phyloP scores from a whole-genome alignment of 2,113 vertebrate species.

The Sceloporus undulatus region DNA sequence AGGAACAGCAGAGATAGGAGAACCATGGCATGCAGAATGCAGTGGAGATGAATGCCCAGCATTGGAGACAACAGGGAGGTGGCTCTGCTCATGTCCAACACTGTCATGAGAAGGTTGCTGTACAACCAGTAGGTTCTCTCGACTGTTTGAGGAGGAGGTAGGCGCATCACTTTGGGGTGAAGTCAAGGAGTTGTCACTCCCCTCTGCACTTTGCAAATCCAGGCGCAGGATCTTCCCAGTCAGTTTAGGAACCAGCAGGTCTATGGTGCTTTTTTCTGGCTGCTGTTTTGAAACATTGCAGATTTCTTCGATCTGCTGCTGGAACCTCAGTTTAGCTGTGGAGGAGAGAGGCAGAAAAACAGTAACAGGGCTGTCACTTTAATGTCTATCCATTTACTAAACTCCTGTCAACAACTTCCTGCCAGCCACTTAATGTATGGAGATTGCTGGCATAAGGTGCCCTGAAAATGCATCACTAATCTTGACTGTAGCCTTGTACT shows the following conservation, averaged over 20 bases:
- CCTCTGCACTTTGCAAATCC: neutral
- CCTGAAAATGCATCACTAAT: too few species aligned
- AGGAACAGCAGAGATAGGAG: slow-evolving; percentile 50
- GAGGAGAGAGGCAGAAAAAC: too few species aligned
- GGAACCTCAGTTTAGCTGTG: slow-evolving; percentile 68
- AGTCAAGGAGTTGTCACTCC: slow-evolving; percentile 60
- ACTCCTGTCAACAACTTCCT: too few species aligned
- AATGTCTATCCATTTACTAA: too few species aligned
- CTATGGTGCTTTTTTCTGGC: slow-evolving; percentile 3
- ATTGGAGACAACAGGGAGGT: too few species aligned
- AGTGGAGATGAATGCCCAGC: neutral
- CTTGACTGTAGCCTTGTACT: too few species aligned
- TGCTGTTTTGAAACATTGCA: slow-evolving; percentile 15
- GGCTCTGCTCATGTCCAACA: neutral
- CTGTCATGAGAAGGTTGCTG: neutral
- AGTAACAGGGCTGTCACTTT: too few species aligned
- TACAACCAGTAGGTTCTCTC: neutral
- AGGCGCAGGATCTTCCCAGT: neutral
- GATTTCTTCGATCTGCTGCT: slow-evolving; percentile 58
- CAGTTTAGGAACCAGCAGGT: slow-evolving; percentile 10
- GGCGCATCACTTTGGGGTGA: slow-evolving; percentile 30
- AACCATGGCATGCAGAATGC: neutral
- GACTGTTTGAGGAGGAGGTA: neutral
- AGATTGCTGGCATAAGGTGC: too few species aligned
- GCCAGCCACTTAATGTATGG: too few species aligned